Conservation (phyloP, 1,140 invertebrate genomes). For the Neodiprion lecontei region DNA sequence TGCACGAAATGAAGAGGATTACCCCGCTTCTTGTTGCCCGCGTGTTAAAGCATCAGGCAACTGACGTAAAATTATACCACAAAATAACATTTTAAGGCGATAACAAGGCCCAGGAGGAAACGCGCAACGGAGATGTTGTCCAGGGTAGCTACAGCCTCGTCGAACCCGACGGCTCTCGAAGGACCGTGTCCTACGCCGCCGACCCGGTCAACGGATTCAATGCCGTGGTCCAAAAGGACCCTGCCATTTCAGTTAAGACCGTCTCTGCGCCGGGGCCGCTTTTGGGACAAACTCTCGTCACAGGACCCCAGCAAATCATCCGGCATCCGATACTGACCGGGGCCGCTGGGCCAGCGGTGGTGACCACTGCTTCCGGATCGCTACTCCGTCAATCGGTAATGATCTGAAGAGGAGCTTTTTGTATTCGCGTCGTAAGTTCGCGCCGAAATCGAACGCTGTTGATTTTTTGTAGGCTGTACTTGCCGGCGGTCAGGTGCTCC, state of each 20-base stretch:
- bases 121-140: conserved; percentile 59
- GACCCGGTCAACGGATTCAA: conserved; percentile 62
- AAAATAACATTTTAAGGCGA: conserved; percentile 47
- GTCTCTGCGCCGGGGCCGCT: conserved; percentile 31
- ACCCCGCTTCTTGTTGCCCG: too few species aligned
- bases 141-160: conserved; percentile 60
- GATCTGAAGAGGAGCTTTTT: not conserved
- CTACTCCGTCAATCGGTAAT: not conserved
- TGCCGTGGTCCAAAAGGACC: conserved; percentile 58
- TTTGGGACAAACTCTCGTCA: not conserved
- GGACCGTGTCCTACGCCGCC: conserved; percentile 58
- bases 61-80: too few species aligned
- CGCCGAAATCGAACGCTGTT: too few species aligned
- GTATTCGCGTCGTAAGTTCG: too few species aligned
- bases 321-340: too few species aligned
- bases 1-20: too few species aligned
- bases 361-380: not conserved
- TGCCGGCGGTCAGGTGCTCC: not conserved
- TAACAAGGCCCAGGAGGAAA: conserved; percentile 59
- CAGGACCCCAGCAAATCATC: not conserved
- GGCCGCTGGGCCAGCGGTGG: too few species aligned
- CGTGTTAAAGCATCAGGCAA: too few species aligned
- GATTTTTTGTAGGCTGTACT: not conserved
- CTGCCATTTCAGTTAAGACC: conserved; percentile 40
- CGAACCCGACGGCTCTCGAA: conserved; percentile 59